A percentile compares a stretch with the other conserved stretches of the same genome.
Evolutionary conservation across 2,888 invertebrate genomes (phyloP).

Genomic region (Corbicula japonica): DNA sequence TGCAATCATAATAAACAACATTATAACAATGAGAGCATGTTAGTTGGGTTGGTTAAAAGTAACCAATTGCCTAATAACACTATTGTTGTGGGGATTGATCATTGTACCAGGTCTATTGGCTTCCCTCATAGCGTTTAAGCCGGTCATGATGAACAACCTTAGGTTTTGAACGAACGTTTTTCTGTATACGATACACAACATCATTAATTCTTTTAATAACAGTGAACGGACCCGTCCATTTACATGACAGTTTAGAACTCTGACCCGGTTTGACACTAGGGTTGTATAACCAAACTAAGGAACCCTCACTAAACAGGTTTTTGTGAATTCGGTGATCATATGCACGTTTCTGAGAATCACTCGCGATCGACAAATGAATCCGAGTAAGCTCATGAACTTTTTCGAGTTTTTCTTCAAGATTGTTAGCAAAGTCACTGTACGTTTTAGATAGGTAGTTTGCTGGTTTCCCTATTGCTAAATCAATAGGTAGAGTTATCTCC

Average conservation of each 20-base stretch:
- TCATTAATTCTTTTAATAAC: conserved; percentile 25
- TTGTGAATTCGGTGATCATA: conserved; percentile 26
- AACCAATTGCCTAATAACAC: neutral
- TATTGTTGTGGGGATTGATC: neutral
- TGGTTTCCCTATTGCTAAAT: conserved; percentile 33
- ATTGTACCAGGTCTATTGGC: neutral
- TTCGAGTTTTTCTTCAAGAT: conserved; percentile 14
- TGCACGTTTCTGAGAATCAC: conserved; percentile 17
- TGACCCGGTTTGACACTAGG: too few species aligned
- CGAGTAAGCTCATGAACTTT: conserved; percentile 29
- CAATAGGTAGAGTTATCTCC: conserved; percentile 47
- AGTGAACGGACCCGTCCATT: conserved; percentile 28
- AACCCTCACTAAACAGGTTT: too few species aligned
- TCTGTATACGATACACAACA: conserved; percentile 22
- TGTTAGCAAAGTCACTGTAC: neutral
- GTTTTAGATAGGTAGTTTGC: neutral
- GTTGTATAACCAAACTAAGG: too few species aligned
- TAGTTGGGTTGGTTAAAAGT: neutral
- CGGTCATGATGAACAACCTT: conserved; percentile 38
- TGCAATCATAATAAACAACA: neutral
- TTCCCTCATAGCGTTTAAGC: conserved; percentile 14
- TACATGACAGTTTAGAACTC: too few species aligned
- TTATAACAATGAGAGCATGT: neutral
- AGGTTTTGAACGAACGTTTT: neutral
- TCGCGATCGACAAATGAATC: conserved; percentile 6